These are phyloP conservation scores for Tetragonula clypearis DNA, from an alignment of 1,140 invertebrate genomes.

Conservation along the genomic window DNA sequence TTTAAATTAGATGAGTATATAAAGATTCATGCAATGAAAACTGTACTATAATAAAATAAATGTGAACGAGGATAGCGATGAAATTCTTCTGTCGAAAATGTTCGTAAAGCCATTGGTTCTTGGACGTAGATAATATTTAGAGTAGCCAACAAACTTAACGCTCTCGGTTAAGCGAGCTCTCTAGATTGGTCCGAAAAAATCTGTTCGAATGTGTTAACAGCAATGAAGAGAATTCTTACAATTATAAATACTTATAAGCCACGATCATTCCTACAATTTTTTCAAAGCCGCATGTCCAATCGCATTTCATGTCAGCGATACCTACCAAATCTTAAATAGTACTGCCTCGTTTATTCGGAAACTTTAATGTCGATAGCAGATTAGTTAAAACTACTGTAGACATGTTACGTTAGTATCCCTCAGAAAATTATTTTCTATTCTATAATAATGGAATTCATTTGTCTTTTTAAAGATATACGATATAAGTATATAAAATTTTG, in stretches of 20 bases:
- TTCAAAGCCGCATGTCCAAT: slow-evolving; percentile 74
- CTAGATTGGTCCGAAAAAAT: slow-evolving; percentile 46
- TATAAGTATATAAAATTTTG: slow-evolving; percentile 22
- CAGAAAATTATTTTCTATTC: slow-evolving; percentile 5
- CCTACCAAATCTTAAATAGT: slow-evolving; percentile 51
- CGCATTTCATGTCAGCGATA: slow-evolving; percentile 57
- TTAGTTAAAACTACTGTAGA: slow-evolving; percentile 19
- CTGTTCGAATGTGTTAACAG: slow-evolving; percentile 41
- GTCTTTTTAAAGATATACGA: background rate
- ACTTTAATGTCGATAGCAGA: slow-evolving; percentile 25
- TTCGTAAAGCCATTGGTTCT: slow-evolving; percentile 51
- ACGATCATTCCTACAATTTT: slow-evolving; percentile 67
- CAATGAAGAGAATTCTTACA: slow-evolving; percentile 54
- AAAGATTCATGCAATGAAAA: slow-evolving; percentile 53
- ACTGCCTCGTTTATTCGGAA: slow-evolving; percentile 32
- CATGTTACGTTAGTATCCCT: slow-evolving; percentile 3
- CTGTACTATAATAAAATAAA: slow-evolving; percentile 46
- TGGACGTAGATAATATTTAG: slow-evolving; percentile 56
- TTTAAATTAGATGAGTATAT: slow-evolving; percentile 60
- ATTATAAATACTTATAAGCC: slow-evolving; percentile 73
- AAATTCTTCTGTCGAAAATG: slow-evolving; percentile 43
- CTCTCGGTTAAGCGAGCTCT: slow-evolving; percentile 73
- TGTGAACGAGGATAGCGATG: slow-evolving; percentile 41
- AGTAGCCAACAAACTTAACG: slow-evolving; percentile 73
- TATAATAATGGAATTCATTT: slow-evolving; percentile 13